phyloP scores from a whole-genome alignment of 1,140 invertebrate species.

The Pristionchus pacificus region DNA sequence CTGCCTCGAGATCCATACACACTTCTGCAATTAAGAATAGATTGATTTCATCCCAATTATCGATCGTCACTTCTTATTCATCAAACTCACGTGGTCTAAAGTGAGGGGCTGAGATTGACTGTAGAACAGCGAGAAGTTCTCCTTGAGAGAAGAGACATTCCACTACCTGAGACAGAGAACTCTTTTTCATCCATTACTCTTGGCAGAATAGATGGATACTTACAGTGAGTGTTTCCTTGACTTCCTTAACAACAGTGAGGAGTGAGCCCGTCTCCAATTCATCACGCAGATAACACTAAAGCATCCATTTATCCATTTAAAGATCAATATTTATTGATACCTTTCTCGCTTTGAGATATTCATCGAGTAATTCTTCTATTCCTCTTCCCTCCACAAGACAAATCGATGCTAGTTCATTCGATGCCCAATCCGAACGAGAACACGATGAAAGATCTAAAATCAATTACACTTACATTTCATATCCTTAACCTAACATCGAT shows the following conservation, averaged over 20 bases:
- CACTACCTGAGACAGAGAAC: background rate
- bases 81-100: slow-evolving; percentile 23
- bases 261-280: slow-evolving; percentile 20
- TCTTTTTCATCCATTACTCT: background rate
- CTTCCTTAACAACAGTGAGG: slow-evolving; percentile 23
- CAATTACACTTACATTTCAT: no score
- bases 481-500: no score
- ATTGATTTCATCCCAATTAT: background rate
- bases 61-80: background rate
- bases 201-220: slow-evolving; percentile 19
- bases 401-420: background rate
- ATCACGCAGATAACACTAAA: slow-evolving; percentile 9
- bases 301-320: background rate
- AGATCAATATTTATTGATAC: background rate
- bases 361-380: background rate
- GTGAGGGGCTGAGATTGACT: slow-evolving; percentile 10
- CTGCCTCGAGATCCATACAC: background rate
- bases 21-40: background rate
- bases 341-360: background rate
- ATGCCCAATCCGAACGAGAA: background rate
- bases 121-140: slow-evolving; percentile 19
- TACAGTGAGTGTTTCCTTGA: slow-evolving; percentile 16
- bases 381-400: background rate
- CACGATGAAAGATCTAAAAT: slow-evolving; percentile 3
- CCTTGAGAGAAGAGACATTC: slow-evolving; percentile 23